Evolutionary conservation across 2,888 invertebrate genomes (phyloP).

Genomic region (Lumbricus terrestris): DNA sequence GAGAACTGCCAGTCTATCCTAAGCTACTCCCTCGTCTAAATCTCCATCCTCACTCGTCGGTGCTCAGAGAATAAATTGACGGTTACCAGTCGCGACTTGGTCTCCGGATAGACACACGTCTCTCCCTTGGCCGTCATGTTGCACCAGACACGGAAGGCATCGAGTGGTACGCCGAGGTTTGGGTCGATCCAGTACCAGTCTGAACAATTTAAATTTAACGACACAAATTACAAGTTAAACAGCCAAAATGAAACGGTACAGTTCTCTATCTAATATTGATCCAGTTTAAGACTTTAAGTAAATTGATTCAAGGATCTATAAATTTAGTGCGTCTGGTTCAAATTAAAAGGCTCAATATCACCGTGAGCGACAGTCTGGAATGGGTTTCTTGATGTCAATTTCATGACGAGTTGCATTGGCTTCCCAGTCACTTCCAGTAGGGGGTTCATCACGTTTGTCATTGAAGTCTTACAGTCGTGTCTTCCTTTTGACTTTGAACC

Average conservation of each 20-base stretch:
- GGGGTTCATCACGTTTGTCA: too few relatives aligned
- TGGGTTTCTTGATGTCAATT: neutral
- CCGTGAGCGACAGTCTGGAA: neutral
- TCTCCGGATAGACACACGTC: constrained; percentile 75
- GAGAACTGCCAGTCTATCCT: neutral
- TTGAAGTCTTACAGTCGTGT: neutral
- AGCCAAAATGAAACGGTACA: neutral
- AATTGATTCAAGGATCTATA: neutral
- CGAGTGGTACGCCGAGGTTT: constrained; percentile 77
- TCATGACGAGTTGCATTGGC: too few relatives aligned
- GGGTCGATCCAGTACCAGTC: constrained; percentile 92
- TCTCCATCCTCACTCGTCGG: neutral
- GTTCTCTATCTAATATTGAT: neutral
- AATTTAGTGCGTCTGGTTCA: neutral
- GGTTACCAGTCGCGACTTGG: constrained; percentile 31
- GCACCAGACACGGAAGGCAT: constrained; percentile 80
- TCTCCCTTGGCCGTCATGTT: constrained; percentile 73
- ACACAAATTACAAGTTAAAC: neutral
- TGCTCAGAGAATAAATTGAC: neutral
- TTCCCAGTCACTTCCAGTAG: too few relatives aligned
- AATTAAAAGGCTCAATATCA: too few relatives aligned
- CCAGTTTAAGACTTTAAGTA: neutral
- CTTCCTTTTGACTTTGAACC: neutral
- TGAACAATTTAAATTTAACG: constrained; percentile 56
- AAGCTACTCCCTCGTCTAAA: neutral